Percentiles rank a stretch among this genome's conserved stretches.
These are phyloP conservation scores for Oryzias javanicus DNA, from an alignment of 2,113 vertebrate genomes.

Conservation along the genomic window DNA sequence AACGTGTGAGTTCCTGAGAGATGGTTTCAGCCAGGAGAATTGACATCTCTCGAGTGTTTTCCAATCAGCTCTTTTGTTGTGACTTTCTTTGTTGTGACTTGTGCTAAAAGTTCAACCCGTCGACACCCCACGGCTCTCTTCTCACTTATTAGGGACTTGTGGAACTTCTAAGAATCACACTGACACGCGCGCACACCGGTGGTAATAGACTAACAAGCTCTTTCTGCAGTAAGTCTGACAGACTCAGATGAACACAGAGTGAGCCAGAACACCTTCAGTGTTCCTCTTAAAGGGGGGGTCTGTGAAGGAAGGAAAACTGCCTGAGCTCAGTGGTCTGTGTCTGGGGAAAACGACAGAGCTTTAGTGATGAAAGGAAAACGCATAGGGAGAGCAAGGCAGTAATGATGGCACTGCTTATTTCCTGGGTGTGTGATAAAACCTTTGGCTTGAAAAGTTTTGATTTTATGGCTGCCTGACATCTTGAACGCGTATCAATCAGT, in stretches of 20 bases:
- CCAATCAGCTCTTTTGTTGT: constrained; percentile 18
- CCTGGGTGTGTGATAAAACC: constrained; percentile 59
- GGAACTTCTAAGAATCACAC: constrained; percentile 29
- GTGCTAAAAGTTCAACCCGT: constrained; percentile 16
- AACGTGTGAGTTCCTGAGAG: constrained; percentile 1
- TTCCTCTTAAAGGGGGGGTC: constrained; percentile 43
- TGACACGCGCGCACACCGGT: constrained; percentile 5
- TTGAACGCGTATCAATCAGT: constrained; percentile 18
- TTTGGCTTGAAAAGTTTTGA: constrained; percentile 25
- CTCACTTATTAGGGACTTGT: constrained; percentile 24
- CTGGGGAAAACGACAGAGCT: constrained; percentile 35
- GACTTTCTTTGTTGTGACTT: constrained; percentile 33
- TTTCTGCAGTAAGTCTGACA: constrained; percentile 40
- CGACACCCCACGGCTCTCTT: constrained; percentile 48
- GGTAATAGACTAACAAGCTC: constrained; percentile 57
- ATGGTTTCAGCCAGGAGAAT: constrained; percentile 16
- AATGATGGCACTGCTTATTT: constrained; percentile 55
- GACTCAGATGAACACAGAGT: constrained; percentile 49
- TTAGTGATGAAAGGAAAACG: constrained; percentile 28
- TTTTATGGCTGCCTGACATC: constrained; percentile 14
- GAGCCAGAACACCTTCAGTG: constrained; percentile 64
- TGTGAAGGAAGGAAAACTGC: constrained; percentile 25
- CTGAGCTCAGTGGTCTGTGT: constrained; percentile 45
- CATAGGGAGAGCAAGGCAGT: constrained; percentile 28
- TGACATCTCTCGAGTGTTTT: constrained; percentile 30